Conservation (phyloP, 2,888 invertebrate species). For the Tenthredo livida region DNA sequence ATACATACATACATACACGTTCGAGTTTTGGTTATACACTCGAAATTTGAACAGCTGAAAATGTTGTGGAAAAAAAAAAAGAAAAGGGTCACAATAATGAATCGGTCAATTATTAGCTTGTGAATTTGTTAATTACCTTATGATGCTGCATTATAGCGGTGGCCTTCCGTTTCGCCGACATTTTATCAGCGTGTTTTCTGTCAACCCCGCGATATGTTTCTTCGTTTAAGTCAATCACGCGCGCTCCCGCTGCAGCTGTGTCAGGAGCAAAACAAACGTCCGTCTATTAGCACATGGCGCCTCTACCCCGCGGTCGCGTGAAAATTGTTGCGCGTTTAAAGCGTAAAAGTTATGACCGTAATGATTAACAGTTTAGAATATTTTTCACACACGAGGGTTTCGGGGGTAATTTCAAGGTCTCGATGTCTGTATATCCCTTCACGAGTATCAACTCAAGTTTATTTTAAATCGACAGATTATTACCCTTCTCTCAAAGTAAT, state of each 20-base stretch:
- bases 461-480: neutral
- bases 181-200: constrained; percentile 64
- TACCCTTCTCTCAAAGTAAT: neutral
- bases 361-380: neutral
- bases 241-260: constrained; percentile 53
- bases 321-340: constrained; percentile 43
- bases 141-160: constrained; percentile 86
- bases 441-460: neutral
- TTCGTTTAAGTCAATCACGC: constrained; percentile 52
- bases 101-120: neutral
- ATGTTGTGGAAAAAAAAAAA: neutral
- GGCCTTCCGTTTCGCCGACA: constrained; percentile 88
- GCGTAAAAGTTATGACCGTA: neutral
- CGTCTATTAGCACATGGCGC: constrained; percentile 67
- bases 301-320: constrained; percentile 51
- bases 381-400: neutral
- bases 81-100: neutral
- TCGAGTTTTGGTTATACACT: neutral
- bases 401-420: neutral
- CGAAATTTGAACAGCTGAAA: neutral
- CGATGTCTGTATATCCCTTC: neutral
- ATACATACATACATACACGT: neutral
- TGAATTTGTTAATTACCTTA: constrained; percentile 71
- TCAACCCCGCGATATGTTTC: neutral
- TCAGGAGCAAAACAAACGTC: constrained; percentile 64